These are phyloP conservation scores for Drosophila pseudoananassae DNA, from an alignment of 1,140 invertebrate genomes.

Conservation along the genomic window DNA sequence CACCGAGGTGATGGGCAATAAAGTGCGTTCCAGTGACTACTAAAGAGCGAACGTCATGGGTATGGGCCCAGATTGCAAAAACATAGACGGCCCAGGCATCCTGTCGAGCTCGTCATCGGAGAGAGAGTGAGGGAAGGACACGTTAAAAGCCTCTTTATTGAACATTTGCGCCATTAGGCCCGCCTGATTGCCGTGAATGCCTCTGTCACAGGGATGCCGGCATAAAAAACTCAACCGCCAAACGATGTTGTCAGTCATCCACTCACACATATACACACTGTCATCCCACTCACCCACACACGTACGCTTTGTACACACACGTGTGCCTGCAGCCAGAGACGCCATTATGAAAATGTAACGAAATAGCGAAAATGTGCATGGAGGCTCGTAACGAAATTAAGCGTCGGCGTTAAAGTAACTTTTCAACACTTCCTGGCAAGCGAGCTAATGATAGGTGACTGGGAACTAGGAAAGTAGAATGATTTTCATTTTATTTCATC, in stretches of 20 bases:
- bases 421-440: constrained; percentile 50
- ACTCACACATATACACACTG: constrained; percentile 24
- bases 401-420: constrained; percentile 42
- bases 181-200: constrained; percentile 11
- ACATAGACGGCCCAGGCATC: constrained; percentile 19
- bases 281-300: too few species aligned
- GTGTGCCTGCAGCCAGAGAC: constrained; percentile 21
- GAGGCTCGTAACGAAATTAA: constrained; percentile 74
- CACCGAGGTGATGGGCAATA: constrained; percentile 28
- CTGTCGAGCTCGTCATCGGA: constrained; percentile 34
- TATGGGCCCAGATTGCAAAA: constrained; percentile 56
- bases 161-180: constrained; percentile 78
- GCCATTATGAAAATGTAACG: constrained; percentile 79
- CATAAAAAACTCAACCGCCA: constrained; percentile 58
- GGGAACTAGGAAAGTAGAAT: too few species aligned
- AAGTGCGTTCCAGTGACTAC: constrained; percentile 60
- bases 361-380: constrained; percentile 79
- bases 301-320: constrained; percentile 4
- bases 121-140: constrained; percentile 10
- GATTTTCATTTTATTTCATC: too few species aligned
- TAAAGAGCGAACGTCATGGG: constrained; percentile 29
- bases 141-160: constrained; percentile 82
- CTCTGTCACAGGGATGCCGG: constrained; percentile 54
- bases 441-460: too few species aligned
- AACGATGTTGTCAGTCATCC: constrained; percentile 74